Percentiles rank a stretch among this genome's conserved stretches.
phyloP scores from a whole-genome alignment of 2,888 invertebrate species.

The Galeruca laticollis region DNA sequence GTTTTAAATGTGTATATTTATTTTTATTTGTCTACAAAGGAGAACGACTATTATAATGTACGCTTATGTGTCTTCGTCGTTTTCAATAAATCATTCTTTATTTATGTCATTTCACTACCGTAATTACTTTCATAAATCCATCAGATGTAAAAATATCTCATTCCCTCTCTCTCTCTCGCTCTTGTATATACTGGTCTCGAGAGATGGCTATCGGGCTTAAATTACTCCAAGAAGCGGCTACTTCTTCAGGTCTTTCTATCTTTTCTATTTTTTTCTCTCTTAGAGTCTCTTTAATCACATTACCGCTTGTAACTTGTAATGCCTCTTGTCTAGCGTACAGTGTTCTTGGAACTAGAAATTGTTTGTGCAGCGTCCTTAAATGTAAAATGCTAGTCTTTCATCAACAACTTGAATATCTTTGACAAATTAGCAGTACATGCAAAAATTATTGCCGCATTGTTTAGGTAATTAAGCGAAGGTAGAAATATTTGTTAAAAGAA shows the following conservation, averaged over 20 bases:
- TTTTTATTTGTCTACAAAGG: neutral
- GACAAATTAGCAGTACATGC: neutral
- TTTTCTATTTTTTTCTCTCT: slow-evolving; percentile 34
- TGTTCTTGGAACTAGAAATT: slow-evolving; percentile 13
- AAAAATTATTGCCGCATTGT: slow-evolving; percentile 3
- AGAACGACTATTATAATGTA: neutral
- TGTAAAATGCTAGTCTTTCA: neutral
- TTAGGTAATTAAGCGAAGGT: neutral
- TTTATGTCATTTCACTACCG: slow-evolving; percentile 62
- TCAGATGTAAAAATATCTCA: slow-evolving; percentile 59
- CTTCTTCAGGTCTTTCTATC: slow-evolving; percentile 33
- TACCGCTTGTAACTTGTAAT: slow-evolving; percentile 40
- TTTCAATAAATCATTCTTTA: slow-evolving; percentile 58
- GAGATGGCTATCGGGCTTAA: slow-evolving; percentile 57
- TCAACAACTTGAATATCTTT: slow-evolving; percentile 7
- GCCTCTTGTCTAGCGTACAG: slow-evolving; percentile 26
- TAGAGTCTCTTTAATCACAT: slow-evolving; percentile 39
- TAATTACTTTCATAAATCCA: slow-evolving; percentile 64
- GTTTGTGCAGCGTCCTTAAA: slow-evolving; percentile 9
- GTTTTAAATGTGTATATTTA: neutral
- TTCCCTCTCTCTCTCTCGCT: slow-evolving; percentile 33
- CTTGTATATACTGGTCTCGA: slow-evolving; percentile 44
- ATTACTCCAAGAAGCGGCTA: slow-evolving; percentile 37
- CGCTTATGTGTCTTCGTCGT: slow-evolving; percentile 31
- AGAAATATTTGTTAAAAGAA: neutral